Percentiles rank a stretch among this genome's conserved stretches.
Conservation (phyloP, 2,797 vertebrate species). For the Takifugu ocellatus region DNA sequence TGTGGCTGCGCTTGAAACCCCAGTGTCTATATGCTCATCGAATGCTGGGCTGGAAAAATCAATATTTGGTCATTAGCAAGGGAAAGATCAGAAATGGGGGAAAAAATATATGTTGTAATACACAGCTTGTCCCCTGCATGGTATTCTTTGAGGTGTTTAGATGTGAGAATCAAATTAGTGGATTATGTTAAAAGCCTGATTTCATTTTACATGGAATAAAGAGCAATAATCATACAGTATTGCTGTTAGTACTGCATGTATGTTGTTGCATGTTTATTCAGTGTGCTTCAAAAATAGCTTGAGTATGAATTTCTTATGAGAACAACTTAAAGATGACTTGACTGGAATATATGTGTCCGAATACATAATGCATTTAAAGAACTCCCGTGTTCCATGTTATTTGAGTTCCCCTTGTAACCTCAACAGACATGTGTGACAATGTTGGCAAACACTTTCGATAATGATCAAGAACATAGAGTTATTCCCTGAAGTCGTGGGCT, state of each 20-base stretch:
- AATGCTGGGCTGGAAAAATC: constrained; percentile 42
- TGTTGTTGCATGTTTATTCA: not conserved
- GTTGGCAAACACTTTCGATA: constrained; percentile 34
- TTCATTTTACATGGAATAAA: not conserved
- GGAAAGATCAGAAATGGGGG: constrained; percentile 24
- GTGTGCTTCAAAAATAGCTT: not conserved
- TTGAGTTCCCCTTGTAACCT: constrained; percentile 25
- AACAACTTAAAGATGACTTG: not conserved
- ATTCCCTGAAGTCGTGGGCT: constrained; percentile 10
- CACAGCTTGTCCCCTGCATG: too few relatives aligned
- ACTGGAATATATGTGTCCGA: constrained; percentile 5
- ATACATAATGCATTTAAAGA: constrained; percentile 14
- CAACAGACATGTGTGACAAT: constrained; percentile 24
- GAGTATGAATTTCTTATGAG: constrained; percentile 1
- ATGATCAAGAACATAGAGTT: constrained; percentile 28
- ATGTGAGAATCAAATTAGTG: not conserved
- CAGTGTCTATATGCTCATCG: constrained; percentile 45
- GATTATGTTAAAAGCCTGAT: constrained; percentile 16
- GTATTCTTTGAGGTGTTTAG: not conserved
- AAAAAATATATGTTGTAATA: not conserved
- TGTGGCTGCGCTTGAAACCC: constrained; percentile 52
- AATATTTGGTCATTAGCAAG: constrained; percentile 58
- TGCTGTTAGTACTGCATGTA: not conserved
- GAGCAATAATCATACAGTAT: not conserved
- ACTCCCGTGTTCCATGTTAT: not conserved